phyloP scores from a whole-genome alignment of 2,888 invertebrate species.

The Campaea margaritaria region DNA sequence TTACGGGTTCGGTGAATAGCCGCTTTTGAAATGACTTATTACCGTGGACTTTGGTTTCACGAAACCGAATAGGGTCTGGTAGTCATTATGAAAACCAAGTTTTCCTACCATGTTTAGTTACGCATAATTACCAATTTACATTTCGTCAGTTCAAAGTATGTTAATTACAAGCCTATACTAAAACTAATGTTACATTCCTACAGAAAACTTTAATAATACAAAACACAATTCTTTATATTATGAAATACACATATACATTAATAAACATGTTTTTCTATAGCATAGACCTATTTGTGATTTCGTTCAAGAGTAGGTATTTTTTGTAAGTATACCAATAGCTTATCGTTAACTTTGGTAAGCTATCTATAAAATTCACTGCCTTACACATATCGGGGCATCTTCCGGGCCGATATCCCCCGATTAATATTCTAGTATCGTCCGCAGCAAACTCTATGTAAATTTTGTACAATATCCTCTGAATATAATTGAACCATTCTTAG shows the following conservation, averaged over 20 bases:
- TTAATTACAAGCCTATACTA: background rate
- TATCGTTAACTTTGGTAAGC: background rate
- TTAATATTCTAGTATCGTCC: slow-evolving; percentile 38
- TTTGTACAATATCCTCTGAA: slow-evolving; percentile 43
- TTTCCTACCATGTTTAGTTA: slow-evolving; percentile 31
- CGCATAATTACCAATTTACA: slow-evolving; percentile 20
- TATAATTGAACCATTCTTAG: slow-evolving; percentile 40
- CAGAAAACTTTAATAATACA: background rate
- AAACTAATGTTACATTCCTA: background rate
- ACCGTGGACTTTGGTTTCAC: slow-evolving; percentile 27
- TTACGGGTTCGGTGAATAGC: slow-evolving; percentile 41
- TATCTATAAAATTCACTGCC: slow-evolving; percentile 22
- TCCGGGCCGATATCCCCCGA: slow-evolving; percentile 24
- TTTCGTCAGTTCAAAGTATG: slow-evolving; percentile 5
- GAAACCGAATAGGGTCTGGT: slow-evolving; percentile 16
- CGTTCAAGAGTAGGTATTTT: too few relatives aligned
- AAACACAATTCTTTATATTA: too few relatives aligned
- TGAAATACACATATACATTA: too few relatives aligned
- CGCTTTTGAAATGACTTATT: slow-evolving; percentile 37
- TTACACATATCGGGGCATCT: slow-evolving; percentile 35
- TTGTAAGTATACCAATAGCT: background rate
- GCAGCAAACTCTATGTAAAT: slow-evolving; percentile 46
- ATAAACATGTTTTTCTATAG: background rate
- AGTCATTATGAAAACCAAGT: slow-evolving; percentile 29
- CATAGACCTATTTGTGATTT: too few relatives aligned